phyloP scores from a whole-genome alignment of 2,797 vertebrate genomes.

The Sparus aurata region DNA sequence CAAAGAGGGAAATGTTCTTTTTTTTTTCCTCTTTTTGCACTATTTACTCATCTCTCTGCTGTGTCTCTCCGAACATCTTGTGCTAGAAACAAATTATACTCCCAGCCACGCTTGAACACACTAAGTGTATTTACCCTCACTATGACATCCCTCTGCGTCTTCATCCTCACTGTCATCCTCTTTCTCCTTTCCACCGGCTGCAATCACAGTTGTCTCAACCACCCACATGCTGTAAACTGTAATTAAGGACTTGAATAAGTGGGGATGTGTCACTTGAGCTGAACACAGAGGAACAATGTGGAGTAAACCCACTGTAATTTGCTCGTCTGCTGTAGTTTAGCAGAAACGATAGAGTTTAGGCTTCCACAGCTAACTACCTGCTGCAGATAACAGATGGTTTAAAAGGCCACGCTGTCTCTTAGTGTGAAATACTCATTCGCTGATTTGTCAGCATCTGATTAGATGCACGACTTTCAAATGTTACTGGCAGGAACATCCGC shows the following conservation, averaged over 20 bases:
- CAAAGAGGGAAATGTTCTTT: slow-evolving; percentile 5
- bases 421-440: slow-evolving; percentile 11
- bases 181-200: slow-evolving; percentile 41
- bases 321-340: slow-evolving; percentile 52
- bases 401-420: slow-evolving; percentile 1
- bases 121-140: slow-evolving; percentile 46
- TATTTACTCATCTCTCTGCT: slow-evolving; percentile 22
- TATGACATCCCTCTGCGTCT: slow-evolving; percentile 45
- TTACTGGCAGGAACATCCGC: not conserved
- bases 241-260: slow-evolving; percentile 81
- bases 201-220: slow-evolving; percentile 63
- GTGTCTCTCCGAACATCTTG: slow-evolving; percentile 36
- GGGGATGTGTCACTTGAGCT: slow-evolving; percentile 69
- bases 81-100: slow-evolving; percentile 39
- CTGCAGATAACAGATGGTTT: slow-evolving; percentile 29
- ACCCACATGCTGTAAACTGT: slow-evolving; percentile 78
- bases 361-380: slow-evolving; percentile 44
- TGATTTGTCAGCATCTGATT: slow-evolving; percentile 30
- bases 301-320: slow-evolving; percentile 78
- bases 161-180: slow-evolving; percentile 39
- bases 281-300: slow-evolving; percentile 71
- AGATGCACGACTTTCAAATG: slow-evolving; percentile 22
- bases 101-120: slow-evolving; percentile 22
- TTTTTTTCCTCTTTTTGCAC: slow-evolving; percentile 13
- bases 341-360: slow-evolving; percentile 25